Percentiles rank a stretch among this genome's conserved stretches.
phyloP scores from a whole-genome alignment of 1,140 invertebrate genomes.

The Zaprionus gabonicus region DNA sequence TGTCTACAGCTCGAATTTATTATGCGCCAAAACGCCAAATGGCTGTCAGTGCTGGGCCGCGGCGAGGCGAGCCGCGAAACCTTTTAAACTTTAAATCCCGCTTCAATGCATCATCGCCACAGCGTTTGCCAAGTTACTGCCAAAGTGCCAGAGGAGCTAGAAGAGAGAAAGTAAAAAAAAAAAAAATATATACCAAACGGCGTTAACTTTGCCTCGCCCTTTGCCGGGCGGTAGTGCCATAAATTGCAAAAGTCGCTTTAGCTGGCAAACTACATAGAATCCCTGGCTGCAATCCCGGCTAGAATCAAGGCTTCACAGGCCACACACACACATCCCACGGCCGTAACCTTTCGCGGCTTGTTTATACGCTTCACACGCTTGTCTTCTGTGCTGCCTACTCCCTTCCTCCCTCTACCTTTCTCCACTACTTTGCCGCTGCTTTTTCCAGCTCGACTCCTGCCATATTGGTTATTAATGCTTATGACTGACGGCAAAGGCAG shows the following conservation, averaged over 20 bases:
- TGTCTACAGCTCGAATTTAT: constrained; percentile 80
- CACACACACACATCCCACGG: not conserved
- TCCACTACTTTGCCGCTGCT: constrained; percentile 9
- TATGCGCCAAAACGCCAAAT: constrained; percentile 82
- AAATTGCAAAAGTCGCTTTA: constrained; percentile 62
- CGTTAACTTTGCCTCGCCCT: constrained; percentile 58
- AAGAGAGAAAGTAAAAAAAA: not conserved
- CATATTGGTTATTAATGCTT: constrained; percentile 82
- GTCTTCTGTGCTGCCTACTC: constrained; percentile 45
- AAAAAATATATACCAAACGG: not conserved
- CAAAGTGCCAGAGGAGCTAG: constrained; percentile 44
- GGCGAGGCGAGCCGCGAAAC: constrained; percentile 64
- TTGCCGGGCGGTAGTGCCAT: constrained; percentile 51
- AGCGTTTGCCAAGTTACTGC: constrained; percentile 48
- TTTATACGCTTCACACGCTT: constrained; percentile 79
- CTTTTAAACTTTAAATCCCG: constrained; percentile 82
- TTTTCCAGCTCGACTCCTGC: not conserved
- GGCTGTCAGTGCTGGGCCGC: constrained; percentile 63
- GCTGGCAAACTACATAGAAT: constrained; percentile 30
- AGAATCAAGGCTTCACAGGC: not conserved
- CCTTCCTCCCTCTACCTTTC: too few species aligned
- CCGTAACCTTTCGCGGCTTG: constrained; percentile 61
- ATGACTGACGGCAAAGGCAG: constrained; percentile 35
- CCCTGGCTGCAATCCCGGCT: constrained; percentile 23
- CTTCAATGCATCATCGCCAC: constrained; percentile 79